A percentile compares a stretch with the other conserved stretches of the same genome.
These are phyloP conservation scores for Ptyas mucosa DNA, from an alignment of 2,113 vertebrate genomes.

Conservation along the genomic window DNA sequence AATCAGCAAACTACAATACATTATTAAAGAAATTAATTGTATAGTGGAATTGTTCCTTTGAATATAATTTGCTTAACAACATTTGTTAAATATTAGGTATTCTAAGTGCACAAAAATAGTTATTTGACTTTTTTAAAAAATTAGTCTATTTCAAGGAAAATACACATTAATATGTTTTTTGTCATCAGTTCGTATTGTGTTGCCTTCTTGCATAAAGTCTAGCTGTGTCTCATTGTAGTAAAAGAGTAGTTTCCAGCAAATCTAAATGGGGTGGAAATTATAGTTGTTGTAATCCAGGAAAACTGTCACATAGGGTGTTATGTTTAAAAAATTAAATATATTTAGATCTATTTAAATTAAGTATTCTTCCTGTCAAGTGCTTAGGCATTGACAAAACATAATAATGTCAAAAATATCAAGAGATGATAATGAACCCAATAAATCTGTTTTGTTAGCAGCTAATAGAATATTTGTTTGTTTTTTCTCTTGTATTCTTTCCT, in stretches of 20 bases:
- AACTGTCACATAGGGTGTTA: background rate
- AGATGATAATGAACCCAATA: background rate
- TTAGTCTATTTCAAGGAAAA: background rate
- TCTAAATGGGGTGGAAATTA: background rate
- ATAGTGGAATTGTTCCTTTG: constrained; percentile 29
- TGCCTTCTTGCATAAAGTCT: background rate
- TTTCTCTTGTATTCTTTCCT: too few relatives aligned
- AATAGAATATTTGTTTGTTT: background rate
- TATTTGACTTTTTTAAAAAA: background rate
- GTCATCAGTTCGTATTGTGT: background rate
- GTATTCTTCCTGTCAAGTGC: background rate
- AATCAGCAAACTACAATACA: constrained; percentile 23
- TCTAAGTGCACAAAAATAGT: background rate
- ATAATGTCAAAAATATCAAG: background rate
- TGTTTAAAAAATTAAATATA: background rate
- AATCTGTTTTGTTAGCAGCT: background rate
- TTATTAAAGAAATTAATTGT: constrained; percentile 25
- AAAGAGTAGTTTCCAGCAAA: background rate
- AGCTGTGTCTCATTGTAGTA: background rate
- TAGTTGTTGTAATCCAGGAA: background rate
- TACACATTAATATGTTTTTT: background rate
- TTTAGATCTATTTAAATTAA: background rate
- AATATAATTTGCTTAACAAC: background rate
- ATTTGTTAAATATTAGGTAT: constrained; percentile 20
- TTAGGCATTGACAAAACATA: background rate